A percentile compares a stretch with the other conserved stretches of the same genome.
Evolutionary conservation across 2,113 vertebrate genomes (phyloP).

Genomic region (Bubalus kerabau): DNA sequence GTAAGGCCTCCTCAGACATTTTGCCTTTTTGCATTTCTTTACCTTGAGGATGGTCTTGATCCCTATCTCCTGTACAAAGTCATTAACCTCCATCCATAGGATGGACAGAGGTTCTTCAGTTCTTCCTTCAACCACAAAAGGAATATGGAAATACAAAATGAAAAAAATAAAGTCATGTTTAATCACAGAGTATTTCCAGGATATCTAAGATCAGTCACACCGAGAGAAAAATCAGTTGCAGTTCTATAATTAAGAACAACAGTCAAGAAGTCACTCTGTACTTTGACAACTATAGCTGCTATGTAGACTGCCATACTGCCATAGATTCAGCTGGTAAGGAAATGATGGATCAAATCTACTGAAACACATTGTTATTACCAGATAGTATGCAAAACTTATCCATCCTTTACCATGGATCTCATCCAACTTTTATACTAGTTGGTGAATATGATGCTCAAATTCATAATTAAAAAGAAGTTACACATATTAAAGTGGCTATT

Average conservation of each 20-base stretch:
- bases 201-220: neutral
- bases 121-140: neutral
- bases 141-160: neutral
- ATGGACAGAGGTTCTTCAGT: neutral
- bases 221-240: neutral
- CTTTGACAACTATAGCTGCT: neutral
- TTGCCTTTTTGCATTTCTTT: neutral
- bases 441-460: neutral
- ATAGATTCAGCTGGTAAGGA: neutral
- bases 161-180: neutral
- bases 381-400: neutral
- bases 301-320: accelerated
- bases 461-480: neutral
- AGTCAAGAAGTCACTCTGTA: neutral
- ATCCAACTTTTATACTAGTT: neutral
- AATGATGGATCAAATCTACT: neutral
- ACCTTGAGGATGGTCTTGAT: neutral
- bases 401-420: neutral
- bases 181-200: neutral
- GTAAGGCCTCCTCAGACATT: neutral
- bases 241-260: neutral
- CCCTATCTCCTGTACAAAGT: neutral
- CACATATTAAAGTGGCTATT: neutral
- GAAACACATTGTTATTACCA: neutral
- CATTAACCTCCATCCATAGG: accelerated